A percentile compares a stretch with the other conserved stretches of the same genome.
Evolutionary conservation across 2,797 vertebrate species (phyloP).

Genomic region (Pelobates cultripes): DNA sequence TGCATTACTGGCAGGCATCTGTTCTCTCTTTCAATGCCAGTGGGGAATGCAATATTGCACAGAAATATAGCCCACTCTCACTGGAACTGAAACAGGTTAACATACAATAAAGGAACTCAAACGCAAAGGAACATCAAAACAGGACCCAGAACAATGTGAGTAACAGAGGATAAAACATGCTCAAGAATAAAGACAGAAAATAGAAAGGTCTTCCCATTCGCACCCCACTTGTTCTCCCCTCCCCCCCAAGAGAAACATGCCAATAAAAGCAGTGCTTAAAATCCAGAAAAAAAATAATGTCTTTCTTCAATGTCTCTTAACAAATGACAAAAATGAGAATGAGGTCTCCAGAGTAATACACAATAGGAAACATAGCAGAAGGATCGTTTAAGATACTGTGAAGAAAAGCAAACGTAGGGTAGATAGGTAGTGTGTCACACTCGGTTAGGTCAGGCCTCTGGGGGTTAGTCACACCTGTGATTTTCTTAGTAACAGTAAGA

Average conservation of each 20-base stretch:
- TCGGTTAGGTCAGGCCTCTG: not conserved
- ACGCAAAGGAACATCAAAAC: constrained; percentile 71
- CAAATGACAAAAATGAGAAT: constrained; percentile 87
- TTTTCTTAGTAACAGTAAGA: constrained; percentile 52
- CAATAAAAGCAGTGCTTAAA: constrained; percentile 75
- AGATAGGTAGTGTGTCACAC: constrained; percentile 58
- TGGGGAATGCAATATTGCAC: not conserved
- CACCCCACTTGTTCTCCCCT: constrained; percentile 53
- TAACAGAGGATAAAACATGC: constrained; percentile 79
- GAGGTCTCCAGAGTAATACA: constrained; percentile 72
- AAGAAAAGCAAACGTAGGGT: constrained; percentile 57
- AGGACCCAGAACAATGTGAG: constrained; percentile 71
- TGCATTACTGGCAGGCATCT: constrained; percentile 65
- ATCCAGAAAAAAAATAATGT: constrained; percentile 71
- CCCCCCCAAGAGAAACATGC: constrained; percentile 75
- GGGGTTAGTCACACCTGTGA: constrained; percentile 62
- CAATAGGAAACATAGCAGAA: constrained; percentile 60
- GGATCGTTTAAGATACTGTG: constrained; percentile 56
- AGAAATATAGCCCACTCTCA: not conserved
- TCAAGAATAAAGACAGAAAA: constrained; percentile 70
- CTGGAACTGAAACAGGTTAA: not conserved
- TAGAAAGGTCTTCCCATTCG: constrained; percentile 52
- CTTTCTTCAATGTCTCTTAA: constrained; percentile 69
- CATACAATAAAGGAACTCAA: constrained; percentile 68
- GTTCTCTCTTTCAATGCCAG: not conserved